Evolutionary conservation across 2,888 invertebrate genomes (phyloP).

Genomic region (Limnephilus rhombicus): DNA sequence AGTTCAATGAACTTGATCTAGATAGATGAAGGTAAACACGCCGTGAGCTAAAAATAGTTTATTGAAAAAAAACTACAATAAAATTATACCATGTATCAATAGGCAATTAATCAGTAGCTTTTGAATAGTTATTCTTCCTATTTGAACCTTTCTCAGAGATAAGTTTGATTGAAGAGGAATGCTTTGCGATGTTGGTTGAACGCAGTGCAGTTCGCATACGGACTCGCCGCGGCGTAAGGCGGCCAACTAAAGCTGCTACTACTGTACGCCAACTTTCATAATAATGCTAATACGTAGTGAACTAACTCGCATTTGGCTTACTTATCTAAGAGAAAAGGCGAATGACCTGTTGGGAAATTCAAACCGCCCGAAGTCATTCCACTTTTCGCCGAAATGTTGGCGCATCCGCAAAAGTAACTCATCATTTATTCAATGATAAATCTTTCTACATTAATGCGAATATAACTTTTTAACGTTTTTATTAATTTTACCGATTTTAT

Average conservation of each 20-base stretch:
- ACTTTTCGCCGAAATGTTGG: conserved; percentile 36
- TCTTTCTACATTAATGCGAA: not conserved
- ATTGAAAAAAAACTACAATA: not conserved
- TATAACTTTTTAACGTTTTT: not conserved
- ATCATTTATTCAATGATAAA: not conserved
- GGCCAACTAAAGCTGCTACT: conserved; percentile 37
- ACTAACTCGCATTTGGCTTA: conserved; percentile 65
- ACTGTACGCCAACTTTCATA: conserved; percentile 65
- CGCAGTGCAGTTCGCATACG: conserved; percentile 18
- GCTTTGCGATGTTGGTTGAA: not conserved
- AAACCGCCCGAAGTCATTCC: conserved; percentile 49
- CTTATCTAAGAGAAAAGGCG: conserved; percentile 66
- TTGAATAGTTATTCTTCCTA: not conserved
- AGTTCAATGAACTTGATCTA: conserved; percentile 1
- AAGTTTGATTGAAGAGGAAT: not conserved
- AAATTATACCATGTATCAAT: not conserved
- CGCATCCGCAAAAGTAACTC: conserved; percentile 5
- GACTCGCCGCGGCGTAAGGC: conserved; percentile 24
- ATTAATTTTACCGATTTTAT: not conserved
- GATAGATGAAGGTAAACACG: not conserved
- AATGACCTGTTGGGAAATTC: conserved; percentile 63
- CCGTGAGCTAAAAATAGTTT: not conserved
- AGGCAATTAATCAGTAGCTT: not conserved
- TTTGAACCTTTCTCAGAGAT: not conserved
- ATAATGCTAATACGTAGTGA: conserved; percentile 64